Base-by-base conservation (phyloP, 2,888 invertebrate species). In the Lasioglossum figueresi region DNA sequence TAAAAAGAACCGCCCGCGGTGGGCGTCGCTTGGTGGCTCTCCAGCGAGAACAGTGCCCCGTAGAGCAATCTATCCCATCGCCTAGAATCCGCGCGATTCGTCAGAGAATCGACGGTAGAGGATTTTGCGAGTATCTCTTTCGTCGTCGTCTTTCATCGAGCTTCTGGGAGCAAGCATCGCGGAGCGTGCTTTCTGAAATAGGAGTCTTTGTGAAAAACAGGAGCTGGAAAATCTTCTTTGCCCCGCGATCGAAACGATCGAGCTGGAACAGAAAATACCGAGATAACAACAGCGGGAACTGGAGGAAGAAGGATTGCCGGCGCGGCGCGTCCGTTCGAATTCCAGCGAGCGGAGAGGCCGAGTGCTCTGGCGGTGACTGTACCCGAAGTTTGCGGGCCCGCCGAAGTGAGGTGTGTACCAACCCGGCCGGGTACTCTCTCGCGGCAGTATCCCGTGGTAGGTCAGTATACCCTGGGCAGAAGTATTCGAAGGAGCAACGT, bases 371-470 rank as follows among this genome's bases (percentile, higher is more conserved):
- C 72, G 63, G 85, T 43, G 93, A 93, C 93, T 93, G 93, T 93
- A 93, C 92, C 90, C 91, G 90, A 93, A 93, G 92, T 93, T 92
- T 90, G 92, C 91, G 87, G 92, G 92, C 90, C 91, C 91, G 91
- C 91, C 91, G 90, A 92, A 93, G 92, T 90, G 88, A 91, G 90
- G 91, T 89, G 90, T 90, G 88, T 89, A 89, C 91, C 90, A 88
- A 90, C 89, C 90, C 86, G 37, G 90, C 87, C 85, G 84, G 91
- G 91, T 91, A 90, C 89, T 88, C 88, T 79, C 75, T 27, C 85
- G 84, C 82, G 82, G 88, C 89, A 90, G 89, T 89, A 19, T 34
- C 66, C 19, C 84, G 88, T 89, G 90, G 91, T 92, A 91, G 91
- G 91, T 91, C 90, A 82, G 85, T 88, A 83, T 84, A 86, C 89